phyloP scores from a whole-genome alignment of 2,113 vertebrate genomes.

The Vimba vimba region DNA sequence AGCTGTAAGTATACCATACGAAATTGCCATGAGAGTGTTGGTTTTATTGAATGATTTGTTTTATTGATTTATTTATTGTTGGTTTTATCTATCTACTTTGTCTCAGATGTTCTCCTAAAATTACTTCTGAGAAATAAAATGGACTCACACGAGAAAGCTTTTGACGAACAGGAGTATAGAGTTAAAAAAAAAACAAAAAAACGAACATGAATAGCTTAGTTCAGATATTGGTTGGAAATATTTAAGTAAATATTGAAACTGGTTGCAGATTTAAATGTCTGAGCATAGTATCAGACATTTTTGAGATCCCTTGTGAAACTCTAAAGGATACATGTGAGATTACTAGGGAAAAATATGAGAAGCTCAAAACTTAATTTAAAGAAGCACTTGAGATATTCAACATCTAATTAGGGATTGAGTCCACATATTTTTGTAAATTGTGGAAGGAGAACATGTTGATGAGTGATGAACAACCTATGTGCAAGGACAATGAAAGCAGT shows the following conservation, averaged over 20 bases:
- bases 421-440: neutral
- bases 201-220: neutral
- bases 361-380: neutral
- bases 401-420: neutral
- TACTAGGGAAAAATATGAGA: neutral
- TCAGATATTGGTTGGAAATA: neutral
- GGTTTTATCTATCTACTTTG: no score
- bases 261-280: neutral
- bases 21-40: neutral
- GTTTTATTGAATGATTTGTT: neutral
- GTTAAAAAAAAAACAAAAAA: neutral
- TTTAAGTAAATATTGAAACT: neutral
- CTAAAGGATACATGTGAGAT: neutral
- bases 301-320: neutral
- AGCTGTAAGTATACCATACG: neutral
- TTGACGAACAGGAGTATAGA: neutral
- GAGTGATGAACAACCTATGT: slow-evolving; percentile 57
- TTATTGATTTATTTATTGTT: no score
- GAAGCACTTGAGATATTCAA: neutral
- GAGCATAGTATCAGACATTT: neutral
- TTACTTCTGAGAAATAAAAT: neutral
- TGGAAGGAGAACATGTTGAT: neutral
- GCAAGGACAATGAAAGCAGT: slow-evolving; percentile 67
- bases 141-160: neutral
- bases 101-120: neutral